These are phyloP conservation scores for Hylia prasina DNA, from an alignment of 2,113 vertebrate genomes.

Conservation along the genomic window DNA sequence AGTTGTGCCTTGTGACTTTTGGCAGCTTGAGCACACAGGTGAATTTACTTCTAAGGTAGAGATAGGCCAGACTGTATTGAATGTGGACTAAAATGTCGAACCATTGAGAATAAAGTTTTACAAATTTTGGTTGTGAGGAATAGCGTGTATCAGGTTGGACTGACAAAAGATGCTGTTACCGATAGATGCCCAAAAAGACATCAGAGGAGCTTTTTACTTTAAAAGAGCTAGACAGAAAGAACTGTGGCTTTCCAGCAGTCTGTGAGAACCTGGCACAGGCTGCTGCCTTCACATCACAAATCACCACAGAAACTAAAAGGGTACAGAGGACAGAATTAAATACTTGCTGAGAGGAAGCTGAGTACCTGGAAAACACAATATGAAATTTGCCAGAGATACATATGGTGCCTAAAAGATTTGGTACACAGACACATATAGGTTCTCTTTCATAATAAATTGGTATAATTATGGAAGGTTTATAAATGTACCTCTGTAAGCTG, in stretches of 20 bases:
- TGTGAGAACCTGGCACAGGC: conserved; percentile 9
- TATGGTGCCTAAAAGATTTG: not conserved
- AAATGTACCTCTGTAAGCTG: not conserved
- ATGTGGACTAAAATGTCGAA: not conserved
- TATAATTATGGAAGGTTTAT: not conserved
- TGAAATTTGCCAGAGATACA: not conserved
- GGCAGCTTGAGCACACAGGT: not conserved
- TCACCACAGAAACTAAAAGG: conserved; percentile 22
- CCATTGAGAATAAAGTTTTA: not conserved
- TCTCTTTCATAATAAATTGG: not conserved
- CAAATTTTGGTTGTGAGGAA: not conserved
- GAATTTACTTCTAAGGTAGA: not conserved
- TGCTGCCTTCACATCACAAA: not conserved
- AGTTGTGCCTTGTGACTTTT: not conserved
- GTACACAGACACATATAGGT: not conserved
- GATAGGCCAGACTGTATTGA: not conserved
- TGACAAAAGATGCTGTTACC: not conserved
- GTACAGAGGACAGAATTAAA: not conserved
- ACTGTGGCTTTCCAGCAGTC: not conserved
- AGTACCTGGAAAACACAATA: not conserved
- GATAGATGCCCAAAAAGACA: not conserved
- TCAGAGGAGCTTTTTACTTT: not conserved
- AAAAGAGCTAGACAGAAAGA: not conserved
- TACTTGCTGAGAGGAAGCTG: conserved; percentile 8
- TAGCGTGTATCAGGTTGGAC: not conserved